Evolutionary conservation across 2,888 invertebrate genomes (phyloP).

Genomic region (Lasioglossum malachurum): DNA sequence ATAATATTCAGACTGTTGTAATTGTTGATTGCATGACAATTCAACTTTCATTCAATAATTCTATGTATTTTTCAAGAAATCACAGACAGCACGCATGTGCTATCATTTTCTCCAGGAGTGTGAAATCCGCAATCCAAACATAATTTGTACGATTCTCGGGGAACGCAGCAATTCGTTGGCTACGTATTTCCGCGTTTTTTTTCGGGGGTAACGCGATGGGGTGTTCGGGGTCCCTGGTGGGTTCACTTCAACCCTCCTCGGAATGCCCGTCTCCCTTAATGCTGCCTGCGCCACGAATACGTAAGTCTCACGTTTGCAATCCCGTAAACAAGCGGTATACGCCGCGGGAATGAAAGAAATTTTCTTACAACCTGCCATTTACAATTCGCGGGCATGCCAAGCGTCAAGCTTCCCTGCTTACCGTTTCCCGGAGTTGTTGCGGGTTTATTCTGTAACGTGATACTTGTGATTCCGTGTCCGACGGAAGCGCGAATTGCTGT

Average conservation of each 20-base stretch:
- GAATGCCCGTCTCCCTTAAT: slow-evolving; percentile 15
- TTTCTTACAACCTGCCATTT: not conserved
- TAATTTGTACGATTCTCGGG: not conserved
- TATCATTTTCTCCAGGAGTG: not conserved
- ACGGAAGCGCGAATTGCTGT: slow-evolving; percentile 24
- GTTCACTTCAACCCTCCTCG: not conserved
- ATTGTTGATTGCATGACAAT: not conserved
- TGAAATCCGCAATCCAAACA: not conserved
- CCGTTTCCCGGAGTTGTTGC: not conserved
- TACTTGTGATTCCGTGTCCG: slow-evolving; percentile 16
- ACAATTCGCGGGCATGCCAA: not conserved
- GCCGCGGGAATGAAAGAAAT: slow-evolving; percentile 1
- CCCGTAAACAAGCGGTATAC: slow-evolving; percentile 7
- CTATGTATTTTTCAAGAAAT: not conserved
- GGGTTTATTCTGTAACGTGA: slow-evolving; percentile 14
- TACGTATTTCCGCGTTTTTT: not conserved
- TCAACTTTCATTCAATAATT: not conserved
- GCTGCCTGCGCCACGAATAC: not conserved
- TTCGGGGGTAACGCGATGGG: not conserved
- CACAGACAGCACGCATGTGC: not conserved
- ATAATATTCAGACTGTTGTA: not conserved
- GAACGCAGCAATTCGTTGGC: not conserved
- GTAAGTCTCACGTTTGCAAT: slow-evolving; percentile 12
- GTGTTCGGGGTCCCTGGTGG: not conserved
- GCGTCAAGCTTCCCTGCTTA: slow-evolving; percentile 1